Conservation (phyloP, 2,888 invertebrate species). For the Stenodema calcarata region DNA sequence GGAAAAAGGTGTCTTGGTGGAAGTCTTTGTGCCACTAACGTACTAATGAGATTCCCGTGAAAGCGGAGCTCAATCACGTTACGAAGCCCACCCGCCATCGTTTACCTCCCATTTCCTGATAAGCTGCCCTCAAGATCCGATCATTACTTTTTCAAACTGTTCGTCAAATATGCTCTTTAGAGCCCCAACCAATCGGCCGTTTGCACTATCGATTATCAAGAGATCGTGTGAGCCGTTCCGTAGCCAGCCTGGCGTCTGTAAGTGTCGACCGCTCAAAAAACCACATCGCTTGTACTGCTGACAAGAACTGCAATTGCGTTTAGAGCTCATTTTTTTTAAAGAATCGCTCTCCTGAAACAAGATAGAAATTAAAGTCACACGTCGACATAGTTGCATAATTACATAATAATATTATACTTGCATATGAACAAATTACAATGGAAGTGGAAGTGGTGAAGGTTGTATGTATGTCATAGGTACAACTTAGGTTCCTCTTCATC, state of each 20-base stretch:
- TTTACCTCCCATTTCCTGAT: neutral
- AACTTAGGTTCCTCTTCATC: no score
- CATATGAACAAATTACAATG: no score
- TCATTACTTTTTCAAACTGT: neutral
- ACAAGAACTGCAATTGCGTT: no score
- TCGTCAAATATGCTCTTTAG: neutral
- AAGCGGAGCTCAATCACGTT: neutral
- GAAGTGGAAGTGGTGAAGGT: no score
- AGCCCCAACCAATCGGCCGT: neutral
- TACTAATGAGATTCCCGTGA: neutral
- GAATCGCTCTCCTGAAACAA: no score
- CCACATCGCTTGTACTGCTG: no score
- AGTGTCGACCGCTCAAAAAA: neutral
- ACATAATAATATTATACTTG: no score
- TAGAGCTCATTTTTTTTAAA: no score
- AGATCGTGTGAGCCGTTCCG: neutral
- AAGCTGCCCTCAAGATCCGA: neutral
- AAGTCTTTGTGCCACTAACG: neutral
- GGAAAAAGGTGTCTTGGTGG: neutral
- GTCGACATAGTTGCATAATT: no score
- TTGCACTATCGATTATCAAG: neutral
- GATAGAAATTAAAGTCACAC: no score
- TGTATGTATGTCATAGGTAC: no score
- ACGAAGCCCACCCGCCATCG: neutral
- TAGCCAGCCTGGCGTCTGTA: neutral